Conservation (phyloP, 2,113 vertebrate genomes). For the Hippocampus mohnikei region DNA sequence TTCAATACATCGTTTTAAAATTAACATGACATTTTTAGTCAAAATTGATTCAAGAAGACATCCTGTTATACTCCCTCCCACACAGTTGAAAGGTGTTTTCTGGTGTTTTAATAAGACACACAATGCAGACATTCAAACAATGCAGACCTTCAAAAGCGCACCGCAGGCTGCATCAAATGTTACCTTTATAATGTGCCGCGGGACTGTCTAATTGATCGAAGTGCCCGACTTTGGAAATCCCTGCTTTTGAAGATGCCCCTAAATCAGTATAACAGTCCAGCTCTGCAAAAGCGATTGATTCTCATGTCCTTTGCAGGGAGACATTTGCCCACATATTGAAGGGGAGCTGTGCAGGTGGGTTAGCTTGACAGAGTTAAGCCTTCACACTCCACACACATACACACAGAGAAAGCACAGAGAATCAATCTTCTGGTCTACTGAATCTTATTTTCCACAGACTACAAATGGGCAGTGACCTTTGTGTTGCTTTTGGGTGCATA, state of each 20-base stretch:
- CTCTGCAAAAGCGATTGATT: slow-evolving; percentile 20
- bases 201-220: neutral
- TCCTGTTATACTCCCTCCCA: too few species aligned
- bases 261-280: neutral
- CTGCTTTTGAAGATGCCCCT: neutral
- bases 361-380: neutral
- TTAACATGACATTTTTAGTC: too few species aligned
- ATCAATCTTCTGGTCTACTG: neutral
- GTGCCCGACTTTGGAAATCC: neutral
- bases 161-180: neutral
- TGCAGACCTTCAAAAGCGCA: neutral
- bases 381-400: neutral
- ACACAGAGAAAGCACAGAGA: neutral
- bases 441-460: neutral
- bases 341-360: neutral
- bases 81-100: too few species aligned
- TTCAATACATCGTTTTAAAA: too few species aligned
- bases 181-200: neutral
- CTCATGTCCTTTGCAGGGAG: slow-evolving; percentile 10
- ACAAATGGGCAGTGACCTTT: neutral
- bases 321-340: neutral
- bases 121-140: neutral
- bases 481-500: neutral
- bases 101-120: neutral
- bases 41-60: too few species aligned